These are phyloP conservation scores for Festucalex cinctus DNA, from an alignment of 2,113 vertebrate genomes.

Conservation along the genomic window DNA sequence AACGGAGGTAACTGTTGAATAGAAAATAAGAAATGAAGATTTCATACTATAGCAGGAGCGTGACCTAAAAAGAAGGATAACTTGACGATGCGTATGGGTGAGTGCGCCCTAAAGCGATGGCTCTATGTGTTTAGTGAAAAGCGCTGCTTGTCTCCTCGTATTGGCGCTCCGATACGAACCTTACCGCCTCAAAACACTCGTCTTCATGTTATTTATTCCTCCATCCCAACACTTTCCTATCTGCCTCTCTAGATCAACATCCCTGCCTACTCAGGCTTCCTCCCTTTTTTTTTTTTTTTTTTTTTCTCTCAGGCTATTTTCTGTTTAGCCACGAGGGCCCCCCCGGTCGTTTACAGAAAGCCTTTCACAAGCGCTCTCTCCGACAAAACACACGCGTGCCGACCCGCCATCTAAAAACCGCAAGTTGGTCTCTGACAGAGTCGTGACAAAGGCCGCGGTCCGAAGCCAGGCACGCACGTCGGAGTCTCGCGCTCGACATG, in stretches of 20 bases:
- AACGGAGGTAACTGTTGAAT: slow-evolving; percentile 4
- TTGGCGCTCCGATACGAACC: slow-evolving; percentile 31
- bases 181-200: slow-evolving; percentile 9
- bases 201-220: not conserved
- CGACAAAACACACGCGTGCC: slow-evolving; percentile 24
- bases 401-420: slow-evolving; percentile 24
- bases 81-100: slow-evolving; percentile 11
- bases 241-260: slow-evolving; percentile 18
- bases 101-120: slow-evolving; percentile 41
- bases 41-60: slow-evolving; percentile 15
- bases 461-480: slow-evolving; percentile 17
- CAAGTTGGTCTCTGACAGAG: slow-evolving; percentile 41
- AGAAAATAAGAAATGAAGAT: slow-evolving; percentile 24
- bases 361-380: slow-evolving; percentile 36
- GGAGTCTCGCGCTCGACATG: slow-evolving; percentile 14
- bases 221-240: slow-evolving; percentile 1
- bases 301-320: slow-evolving; percentile 55
- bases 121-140: slow-evolving; percentile 61
- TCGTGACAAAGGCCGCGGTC: slow-evolving; percentile 29
- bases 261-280: slow-evolving; percentile 8
- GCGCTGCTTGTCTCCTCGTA: slow-evolving; percentile 58
- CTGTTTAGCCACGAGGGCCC: slow-evolving; percentile 56
- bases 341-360: slow-evolving; percentile 47
- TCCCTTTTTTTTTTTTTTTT: slow-evolving; percentile 37
- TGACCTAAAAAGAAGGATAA: slow-evolving; percentile 21